phyloP scores from a whole-genome alignment of 2,797 vertebrate genomes.

The Chaetodon trifasciatus region DNA sequence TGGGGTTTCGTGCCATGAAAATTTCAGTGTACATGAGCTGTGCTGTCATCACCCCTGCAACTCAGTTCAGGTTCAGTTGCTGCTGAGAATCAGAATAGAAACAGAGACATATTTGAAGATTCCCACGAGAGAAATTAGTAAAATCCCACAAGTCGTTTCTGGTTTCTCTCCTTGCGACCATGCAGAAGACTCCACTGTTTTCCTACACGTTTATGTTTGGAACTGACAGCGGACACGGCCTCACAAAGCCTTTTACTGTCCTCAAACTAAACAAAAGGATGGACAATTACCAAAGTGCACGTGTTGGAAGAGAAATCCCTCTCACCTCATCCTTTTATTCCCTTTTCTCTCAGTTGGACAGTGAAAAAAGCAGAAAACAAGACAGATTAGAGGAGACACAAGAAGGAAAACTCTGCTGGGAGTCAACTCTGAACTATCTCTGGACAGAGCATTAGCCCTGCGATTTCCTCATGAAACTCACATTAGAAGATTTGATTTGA shows the following conservation, averaged over 20 bases:
- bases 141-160: slow-evolving; percentile 27
- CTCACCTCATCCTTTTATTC: neutral
- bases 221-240: slow-evolving; percentile 17
- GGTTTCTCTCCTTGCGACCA: neutral
- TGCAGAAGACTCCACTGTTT: neutral
- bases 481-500: slow-evolving; percentile 45
- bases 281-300: slow-evolving; percentile 13
- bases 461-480: slow-evolving; percentile 21
- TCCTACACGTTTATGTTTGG: neutral
- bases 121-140: slow-evolving; percentile 31
- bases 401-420: slow-evolving; percentile 19
- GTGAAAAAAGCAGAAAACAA: slow-evolving; percentile 2
- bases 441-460: slow-evolving; percentile 25
- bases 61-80: slow-evolving; percentile 22
- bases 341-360: neutral
- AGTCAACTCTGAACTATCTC: slow-evolving; percentile 31
- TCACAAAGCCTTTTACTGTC: slow-evolving; percentile 4
- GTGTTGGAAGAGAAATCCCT: neutral
- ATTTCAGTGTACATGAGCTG: neutral
- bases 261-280: neutral
- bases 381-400: slow-evolving; percentile 29
- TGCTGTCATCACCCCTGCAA: neutral
- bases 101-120: slow-evolving; percentile 15
- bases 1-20: neutral
- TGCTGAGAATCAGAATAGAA: slow-evolving; percentile 32